Evolutionary conservation across 1,140 invertebrate genomes (phyloP).

Genomic region (Listronotus bonariensis): DNA sequence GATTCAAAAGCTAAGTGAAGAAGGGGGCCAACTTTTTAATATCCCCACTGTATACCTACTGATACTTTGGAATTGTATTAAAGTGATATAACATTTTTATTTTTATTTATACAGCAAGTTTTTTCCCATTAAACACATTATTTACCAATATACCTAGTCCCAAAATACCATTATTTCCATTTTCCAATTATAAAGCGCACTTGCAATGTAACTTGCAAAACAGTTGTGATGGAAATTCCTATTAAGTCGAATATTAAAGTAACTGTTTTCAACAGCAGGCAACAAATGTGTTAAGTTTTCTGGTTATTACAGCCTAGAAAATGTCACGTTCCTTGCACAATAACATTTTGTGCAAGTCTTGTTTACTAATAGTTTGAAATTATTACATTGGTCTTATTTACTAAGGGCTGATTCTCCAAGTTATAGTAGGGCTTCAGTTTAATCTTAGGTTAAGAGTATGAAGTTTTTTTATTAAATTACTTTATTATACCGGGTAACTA

Average conservation of each 20-base stretch:
- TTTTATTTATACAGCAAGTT: too few relatives aligned
- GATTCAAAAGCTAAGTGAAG: too few relatives aligned
- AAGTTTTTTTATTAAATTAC: too few relatives aligned
- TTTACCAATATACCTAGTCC: constrained; percentile 9
- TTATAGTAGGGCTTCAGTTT: too few relatives aligned
- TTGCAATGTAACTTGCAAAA: constrained; percentile 28
- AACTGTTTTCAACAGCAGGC: constrained; percentile 28
- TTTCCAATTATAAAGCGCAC: constrained; percentile 33
- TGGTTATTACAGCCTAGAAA: constrained; percentile 29
- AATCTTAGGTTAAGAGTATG: too few relatives aligned
- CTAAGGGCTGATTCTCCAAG: too few relatives aligned
- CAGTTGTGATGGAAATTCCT: constrained; percentile 33
- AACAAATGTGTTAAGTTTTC: constrained; percentile 34
- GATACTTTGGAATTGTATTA: too few relatives aligned
- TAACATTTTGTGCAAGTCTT: constrained; percentile 29
- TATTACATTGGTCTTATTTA: constrained; percentile 1
- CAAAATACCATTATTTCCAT: constrained; percentile 18
- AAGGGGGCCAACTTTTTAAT: too few relatives aligned
- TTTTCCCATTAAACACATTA: constrained; percentile 10
- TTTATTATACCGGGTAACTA: too few relatives aligned
- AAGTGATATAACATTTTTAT: too few relatives aligned
- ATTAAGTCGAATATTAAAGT: constrained; percentile 30
- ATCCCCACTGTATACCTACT: too few relatives aligned
- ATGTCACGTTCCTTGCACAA: constrained; percentile 24
- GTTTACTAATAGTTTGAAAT: constrained; percentile 20